A percentile compares a stretch with the other conserved stretches of the same genome.
These are phyloP conservation scores for Leptoclinus maculatus DNA, from an alignment of 2,797 vertebrate species.

Conservation along the genomic window DNA sequence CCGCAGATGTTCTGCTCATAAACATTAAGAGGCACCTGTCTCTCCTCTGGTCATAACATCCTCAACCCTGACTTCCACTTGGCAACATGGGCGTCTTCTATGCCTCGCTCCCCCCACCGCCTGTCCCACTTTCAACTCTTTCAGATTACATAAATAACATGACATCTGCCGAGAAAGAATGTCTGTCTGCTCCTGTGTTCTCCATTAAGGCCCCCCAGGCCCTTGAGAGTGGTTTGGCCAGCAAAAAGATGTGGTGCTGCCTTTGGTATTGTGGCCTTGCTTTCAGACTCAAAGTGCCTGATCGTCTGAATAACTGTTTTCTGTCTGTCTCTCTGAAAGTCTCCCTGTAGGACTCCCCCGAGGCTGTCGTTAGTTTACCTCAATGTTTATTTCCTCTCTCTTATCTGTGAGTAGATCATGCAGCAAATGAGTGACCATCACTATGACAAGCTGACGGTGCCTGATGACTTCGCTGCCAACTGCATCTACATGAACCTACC, in stretches of 20 bases:
- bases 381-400: slow-evolving; percentile 13
- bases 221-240: slow-evolving; percentile 54
- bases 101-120: slow-evolving; percentile 9
- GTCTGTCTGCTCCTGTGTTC: slow-evolving; percentile 76
- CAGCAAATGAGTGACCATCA: slow-evolving; percentile 98
- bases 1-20: slow-evolving; percentile 78
- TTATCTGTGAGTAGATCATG: slow-evolving; percentile 88
- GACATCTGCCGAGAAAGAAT: slow-evolving; percentile 81
- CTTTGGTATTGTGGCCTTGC: slow-evolving; percentile 48
- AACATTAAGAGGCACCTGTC: slow-evolving; percentile 79
- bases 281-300: slow-evolving; percentile 40
- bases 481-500: slow-evolving; percentile 95
- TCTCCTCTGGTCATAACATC: slow-evolving; percentile 79
- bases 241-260: slow-evolving; percentile 43
- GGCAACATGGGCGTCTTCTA: slow-evolving; percentile 53
- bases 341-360: not conserved
- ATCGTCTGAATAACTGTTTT: slow-evolving; percentile 42
- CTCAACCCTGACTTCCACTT: slow-evolving; percentile 73
- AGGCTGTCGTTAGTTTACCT: not conserved
- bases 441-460: slow-evolving; percentile 96
- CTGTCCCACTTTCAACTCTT: slow-evolving; percentile 59
- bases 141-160: slow-evolving; percentile 83
- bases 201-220: slow-evolving; percentile 68
- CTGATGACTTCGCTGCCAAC: slow-evolving; percentile 93
- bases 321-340: slow-evolving; percentile 42